Evolutionary conservation across 2,797 vertebrate species (phyloP).

Genomic region (Cossypha polioptera): DNA sequence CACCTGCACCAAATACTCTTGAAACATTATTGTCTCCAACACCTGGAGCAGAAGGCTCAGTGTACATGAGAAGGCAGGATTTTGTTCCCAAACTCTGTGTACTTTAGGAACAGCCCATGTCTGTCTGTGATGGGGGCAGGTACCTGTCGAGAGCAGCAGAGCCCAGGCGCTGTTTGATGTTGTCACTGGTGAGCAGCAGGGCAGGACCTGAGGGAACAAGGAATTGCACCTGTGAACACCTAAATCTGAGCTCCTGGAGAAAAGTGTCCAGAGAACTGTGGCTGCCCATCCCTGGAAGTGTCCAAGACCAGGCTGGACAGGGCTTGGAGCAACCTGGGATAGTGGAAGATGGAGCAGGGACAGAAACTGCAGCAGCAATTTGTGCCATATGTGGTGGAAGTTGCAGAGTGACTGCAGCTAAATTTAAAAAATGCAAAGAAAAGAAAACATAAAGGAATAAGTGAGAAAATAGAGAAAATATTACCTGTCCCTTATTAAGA

Average conservation of each 20-base stretch:
- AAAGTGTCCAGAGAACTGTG: background rate
- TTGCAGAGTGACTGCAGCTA: background rate
- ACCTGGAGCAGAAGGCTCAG: background rate
- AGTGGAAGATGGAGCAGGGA: background rate
- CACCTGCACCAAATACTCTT: background rate
- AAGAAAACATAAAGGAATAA: background rate
- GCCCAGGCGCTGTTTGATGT: constrained; percentile 89
- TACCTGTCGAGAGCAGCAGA: constrained; percentile 92
- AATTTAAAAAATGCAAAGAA: background rate
- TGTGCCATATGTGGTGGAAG: background rate
- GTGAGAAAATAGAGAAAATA: background rate
- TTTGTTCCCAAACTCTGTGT: background rate
- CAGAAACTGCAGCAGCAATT: background rate
- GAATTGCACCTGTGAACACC: background rate
- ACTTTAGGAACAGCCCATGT: background rate
- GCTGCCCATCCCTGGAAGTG: background rate
- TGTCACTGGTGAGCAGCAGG: constrained; percentile 90
- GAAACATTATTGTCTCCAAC: background rate
- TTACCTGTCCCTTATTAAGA: background rate
- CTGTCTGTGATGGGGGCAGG: rapidly evolving
- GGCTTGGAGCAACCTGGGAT: background rate
- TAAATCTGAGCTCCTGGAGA: background rate
- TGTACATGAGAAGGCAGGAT: rapidly evolving
- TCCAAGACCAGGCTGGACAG: rapidly evolving
- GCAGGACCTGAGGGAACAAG: constrained; percentile 80